Evolutionary conservation across 2,888 invertebrate species (phyloP), one percentile per base, ranked within the genome.

Genomic region (Mermis nigrescens): DNA sequence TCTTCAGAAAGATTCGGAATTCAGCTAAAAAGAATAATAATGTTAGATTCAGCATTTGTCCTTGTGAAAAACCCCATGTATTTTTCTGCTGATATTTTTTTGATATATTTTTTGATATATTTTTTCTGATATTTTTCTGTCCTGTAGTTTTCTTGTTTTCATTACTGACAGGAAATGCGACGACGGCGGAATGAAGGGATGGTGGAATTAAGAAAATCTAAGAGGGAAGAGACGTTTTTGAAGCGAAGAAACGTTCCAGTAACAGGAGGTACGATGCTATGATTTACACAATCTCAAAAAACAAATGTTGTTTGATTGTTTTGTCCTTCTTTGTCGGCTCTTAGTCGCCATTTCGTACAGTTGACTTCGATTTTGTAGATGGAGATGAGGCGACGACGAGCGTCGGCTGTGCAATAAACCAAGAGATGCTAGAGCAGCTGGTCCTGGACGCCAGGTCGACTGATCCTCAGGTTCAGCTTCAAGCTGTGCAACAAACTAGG

Each of bases 121-220:
- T 46, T 15, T 55, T 46, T n/a, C 12, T 55, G 31, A 7, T 24
- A 15, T 52, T 28, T 55, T 27, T 31, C 48, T 63, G 55, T 46
- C 29, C 31, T 57, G 48, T 12, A 31, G 26, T 56, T 83, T 76
- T 62, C 57, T 32, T 38, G 27, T 59, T 52, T 57, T 63, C 58
- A 68, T 63, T 62, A 53, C 48, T 29, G 22, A 22, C 27, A 75
- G 71, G 76, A 94, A 80, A 90, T 94, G 90, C 82, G 94, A 77
- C 84, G 92, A 76, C 81, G 92, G 68, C 81, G 94, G 75, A 92
- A 89, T 73, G 92, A 94, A 80, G 89, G 90, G 60, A 90, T 91
- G 67, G 86, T 94, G 57, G 92, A 94, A 75, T 79, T 98, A 65
- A 81, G 98, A 66, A 98, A 98, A 82, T 92, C 89, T 75, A 98